Evolutionary conservation across 2,113 vertebrate species (phyloP).

Genomic region (Danio rerio): DNA sequence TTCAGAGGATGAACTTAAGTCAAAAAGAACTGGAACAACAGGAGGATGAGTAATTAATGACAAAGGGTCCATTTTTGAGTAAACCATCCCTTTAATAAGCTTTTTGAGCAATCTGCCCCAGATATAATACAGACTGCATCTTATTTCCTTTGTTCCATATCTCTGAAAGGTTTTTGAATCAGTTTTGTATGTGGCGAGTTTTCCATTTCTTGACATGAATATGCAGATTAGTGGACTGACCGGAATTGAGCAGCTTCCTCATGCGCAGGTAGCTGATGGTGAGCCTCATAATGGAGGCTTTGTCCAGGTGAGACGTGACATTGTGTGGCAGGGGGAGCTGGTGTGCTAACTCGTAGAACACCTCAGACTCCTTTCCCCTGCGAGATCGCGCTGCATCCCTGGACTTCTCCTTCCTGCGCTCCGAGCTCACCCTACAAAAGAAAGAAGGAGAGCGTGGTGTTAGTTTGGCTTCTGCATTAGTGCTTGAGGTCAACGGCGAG

Average conservation of each 20-base stretch:
- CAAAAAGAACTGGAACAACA: too few species aligned
- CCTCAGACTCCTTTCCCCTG: conserved; percentile 94
- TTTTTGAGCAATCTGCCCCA: too few species aligned
- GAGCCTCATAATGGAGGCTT: conserved; percentile 96
- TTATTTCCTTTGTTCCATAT: not conserved
- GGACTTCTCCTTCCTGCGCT: conserved; percentile 90
- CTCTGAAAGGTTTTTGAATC: not conserved
- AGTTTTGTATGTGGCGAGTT: not conserved
- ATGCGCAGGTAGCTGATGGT: conserved; percentile 96
- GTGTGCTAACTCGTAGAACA: conserved; percentile 95
- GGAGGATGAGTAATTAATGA: too few species aligned
- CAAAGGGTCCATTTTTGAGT: too few species aligned
- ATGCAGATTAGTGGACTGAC: conserved; percentile 18
- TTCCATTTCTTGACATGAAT: not conserved
- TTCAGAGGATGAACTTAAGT: too few species aligned
- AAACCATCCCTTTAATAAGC: too few species aligned
- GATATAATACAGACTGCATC: not conserved
- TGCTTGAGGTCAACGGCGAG: not conserved
- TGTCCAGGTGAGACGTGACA: conserved; percentile 94
- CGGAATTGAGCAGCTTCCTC: conserved; percentile 69
- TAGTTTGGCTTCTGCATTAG: not conserved
- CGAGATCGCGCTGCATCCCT: conserved; percentile 94
- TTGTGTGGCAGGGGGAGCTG: conserved; percentile 94
- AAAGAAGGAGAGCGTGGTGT: not conserved
- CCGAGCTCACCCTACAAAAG: conserved; percentile 60